These are phyloP conservation scores for Pinctada fucata DNA, from an alignment of 2,888 invertebrate species.

Conservation along the genomic window DNA sequence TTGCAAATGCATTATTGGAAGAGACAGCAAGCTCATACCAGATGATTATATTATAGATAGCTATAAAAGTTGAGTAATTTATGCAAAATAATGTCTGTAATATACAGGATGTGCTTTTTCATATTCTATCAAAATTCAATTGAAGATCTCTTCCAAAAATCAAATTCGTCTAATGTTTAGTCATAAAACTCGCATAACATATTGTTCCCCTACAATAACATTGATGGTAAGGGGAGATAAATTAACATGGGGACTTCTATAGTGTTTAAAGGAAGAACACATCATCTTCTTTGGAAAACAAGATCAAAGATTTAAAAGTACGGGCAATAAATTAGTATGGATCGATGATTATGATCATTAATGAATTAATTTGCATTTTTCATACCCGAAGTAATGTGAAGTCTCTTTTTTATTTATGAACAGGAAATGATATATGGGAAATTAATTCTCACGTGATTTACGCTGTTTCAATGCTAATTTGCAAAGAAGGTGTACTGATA, in stretches of 20 bases:
- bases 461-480: neutral
- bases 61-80: neutral
- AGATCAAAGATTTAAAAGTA: neutral
- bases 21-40: too few relatives aligned
- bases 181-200: neutral
- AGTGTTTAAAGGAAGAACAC: neutral
- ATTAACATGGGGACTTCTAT: neutral
- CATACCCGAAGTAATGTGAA: neutral
- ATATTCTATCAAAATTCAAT: neutral
- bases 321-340: neutral
- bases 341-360: neutral
- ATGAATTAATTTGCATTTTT: neutral
- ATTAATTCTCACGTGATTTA: neutral
- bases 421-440: neutral
- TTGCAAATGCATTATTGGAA: too few relatives aligned
- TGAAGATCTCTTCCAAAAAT: neutral
- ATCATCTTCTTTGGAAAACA: neutral
- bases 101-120: neutral
- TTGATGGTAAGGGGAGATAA: neutral
- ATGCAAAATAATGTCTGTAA: neutral
- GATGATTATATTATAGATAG: too few relatives aligned
- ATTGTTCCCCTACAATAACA: neutral
- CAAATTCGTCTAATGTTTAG: neutral
- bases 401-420: too few relatives aligned
- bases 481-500: too few relatives aligned